Evolutionary conservation across 1,140 invertebrate genomes (phyloP).

Genomic region (Aphis craccivora): DNA sequence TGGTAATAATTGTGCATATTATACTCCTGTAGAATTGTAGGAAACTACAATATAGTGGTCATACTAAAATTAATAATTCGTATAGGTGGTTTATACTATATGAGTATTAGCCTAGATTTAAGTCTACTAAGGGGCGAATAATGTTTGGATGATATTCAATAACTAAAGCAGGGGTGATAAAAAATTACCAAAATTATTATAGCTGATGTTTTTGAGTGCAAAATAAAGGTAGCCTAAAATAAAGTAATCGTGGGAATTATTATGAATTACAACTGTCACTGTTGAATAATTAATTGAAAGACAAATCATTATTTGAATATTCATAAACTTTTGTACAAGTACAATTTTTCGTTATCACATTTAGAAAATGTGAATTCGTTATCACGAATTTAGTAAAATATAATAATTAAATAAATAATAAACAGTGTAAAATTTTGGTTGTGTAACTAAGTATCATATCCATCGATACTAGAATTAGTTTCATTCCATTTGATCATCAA

Average conservation of each 20-base stretch:
- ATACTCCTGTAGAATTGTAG: too few species aligned
- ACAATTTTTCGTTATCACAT: not conserved
- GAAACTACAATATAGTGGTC: not conserved
- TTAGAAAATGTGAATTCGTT: too few species aligned
- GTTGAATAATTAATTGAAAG: not conserved
- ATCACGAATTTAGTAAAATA: not conserved
- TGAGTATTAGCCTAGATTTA: not conserved
- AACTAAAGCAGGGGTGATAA: rapidly evolving
- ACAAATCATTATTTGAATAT: not conserved
- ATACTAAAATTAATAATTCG: not conserved
- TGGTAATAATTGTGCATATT: not conserved
- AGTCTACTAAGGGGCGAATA: not conserved
- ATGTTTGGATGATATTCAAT: not conserved
- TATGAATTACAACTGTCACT: not conserved
- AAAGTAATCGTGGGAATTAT: not conserved
- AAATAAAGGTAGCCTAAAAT: too few species aligned
- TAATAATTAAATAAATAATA: not conserved
- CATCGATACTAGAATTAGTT: not conserved
- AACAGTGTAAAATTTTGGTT: not conserved
- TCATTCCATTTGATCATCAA: not conserved
- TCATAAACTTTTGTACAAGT: not conserved
- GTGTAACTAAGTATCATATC: not conserved
- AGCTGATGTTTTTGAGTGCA: not conserved
- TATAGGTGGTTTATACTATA: not conserved
- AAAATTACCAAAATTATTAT: not conserved